Evolutionary conservation across 2,797 vertebrate genomes (phyloP).

Genomic region (Myotis daubentonii): DNA sequence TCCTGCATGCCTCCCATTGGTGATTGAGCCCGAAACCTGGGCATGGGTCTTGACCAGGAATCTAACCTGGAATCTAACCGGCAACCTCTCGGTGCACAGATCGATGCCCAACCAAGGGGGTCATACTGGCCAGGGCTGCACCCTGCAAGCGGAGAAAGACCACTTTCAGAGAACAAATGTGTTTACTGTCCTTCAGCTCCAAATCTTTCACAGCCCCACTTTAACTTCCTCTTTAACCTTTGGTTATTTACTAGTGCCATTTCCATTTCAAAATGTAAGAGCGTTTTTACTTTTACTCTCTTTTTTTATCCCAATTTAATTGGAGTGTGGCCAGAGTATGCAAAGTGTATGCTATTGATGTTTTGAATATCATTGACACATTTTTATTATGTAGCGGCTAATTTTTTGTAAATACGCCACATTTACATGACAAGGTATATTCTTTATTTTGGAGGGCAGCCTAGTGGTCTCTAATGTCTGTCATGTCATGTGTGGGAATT

Average conservation of each 20-base stretch:
- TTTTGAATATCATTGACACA: conserved; percentile 25
- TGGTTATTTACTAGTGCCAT: neutral
- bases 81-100: too few relatives aligned
- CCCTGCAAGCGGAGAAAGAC: conserved; percentile 11
- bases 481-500: conserved; percentile 15
- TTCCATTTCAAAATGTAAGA: conserved; percentile 21
- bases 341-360: neutral
- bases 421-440: neutral
- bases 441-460: neutral
- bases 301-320: conserved; percentile 24
- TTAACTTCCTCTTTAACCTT: conserved; percentile 17
- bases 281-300: conserved; percentile 2
- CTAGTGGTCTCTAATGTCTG: neutral
- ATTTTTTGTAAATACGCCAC: conserved; percentile 13
- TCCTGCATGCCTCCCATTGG: neutral
- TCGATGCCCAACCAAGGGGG: too few relatives aligned
- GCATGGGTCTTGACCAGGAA: too few relatives aligned
- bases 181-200: conserved; percentile 1
- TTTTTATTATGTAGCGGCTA: conserved; percentile 28
- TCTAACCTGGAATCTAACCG: too few relatives aligned
- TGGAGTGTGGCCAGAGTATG: neutral
- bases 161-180: neutral
- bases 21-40: neutral
- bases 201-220: neutral
- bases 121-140: neutral